These are phyloP conservation scores for Drosophila austrosaltans DNA, from an alignment of 2,888 invertebrate species.

Conservation along the genomic window DNA sequence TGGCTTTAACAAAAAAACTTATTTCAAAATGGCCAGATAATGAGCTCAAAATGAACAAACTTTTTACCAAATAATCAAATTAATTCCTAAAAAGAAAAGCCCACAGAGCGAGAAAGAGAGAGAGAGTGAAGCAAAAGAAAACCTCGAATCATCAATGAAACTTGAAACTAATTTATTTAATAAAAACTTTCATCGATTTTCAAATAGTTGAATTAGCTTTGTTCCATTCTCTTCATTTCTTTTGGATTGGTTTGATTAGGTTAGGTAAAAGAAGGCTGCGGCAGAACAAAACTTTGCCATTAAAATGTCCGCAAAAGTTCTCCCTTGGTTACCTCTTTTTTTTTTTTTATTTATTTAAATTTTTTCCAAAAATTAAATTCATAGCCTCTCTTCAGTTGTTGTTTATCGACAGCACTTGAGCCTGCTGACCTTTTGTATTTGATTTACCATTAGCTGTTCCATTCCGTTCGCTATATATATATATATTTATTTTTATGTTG, in stretches of 20 bases:
- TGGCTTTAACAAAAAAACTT: constrained; percentile 20
- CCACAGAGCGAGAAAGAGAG: constrained; percentile 12
- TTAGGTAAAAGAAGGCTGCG: constrained; percentile 24
- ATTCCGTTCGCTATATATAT: background rate
- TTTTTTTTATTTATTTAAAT: constrained; percentile 46
- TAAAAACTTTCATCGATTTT: constrained; percentile 17
- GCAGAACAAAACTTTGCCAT: constrained; percentile 50
- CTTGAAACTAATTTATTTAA: constrained; percentile 53
- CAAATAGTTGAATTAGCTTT: constrained; percentile 14
- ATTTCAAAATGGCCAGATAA: constrained; percentile 46
- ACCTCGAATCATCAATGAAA: constrained; percentile 41
- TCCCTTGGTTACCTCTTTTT: constrained; percentile 13
- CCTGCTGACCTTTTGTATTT: constrained; percentile 41
- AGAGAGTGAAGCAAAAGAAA: background rate
- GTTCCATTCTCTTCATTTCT: background rate
- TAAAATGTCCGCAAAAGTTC: constrained; percentile 31
- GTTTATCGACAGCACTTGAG: constrained; percentile 47
- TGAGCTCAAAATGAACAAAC: constrained; percentile 41
- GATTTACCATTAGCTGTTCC: constrained; percentile 53
- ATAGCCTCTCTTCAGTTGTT: constrained; percentile 34
- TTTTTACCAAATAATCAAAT: constrained; percentile 11
- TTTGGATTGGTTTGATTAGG: constrained; percentile 17
- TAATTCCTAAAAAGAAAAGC: background rate
- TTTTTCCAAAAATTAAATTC: constrained; percentile 37
- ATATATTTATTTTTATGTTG: background rate